Base-by-base conservation (phyloP, 2,797 vertebrate species). In the Danio jaintianensis region DNA sequence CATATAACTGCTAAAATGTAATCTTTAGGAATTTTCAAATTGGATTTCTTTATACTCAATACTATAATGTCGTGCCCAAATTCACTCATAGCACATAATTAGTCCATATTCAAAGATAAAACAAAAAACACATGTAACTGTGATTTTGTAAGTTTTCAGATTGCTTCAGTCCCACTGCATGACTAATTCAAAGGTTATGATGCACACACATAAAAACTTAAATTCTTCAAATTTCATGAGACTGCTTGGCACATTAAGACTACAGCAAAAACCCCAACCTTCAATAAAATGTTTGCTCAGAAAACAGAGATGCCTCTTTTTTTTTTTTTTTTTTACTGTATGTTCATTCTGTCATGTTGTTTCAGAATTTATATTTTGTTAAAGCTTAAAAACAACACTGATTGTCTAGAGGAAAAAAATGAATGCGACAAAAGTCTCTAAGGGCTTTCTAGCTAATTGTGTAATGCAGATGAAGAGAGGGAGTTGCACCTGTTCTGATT, bases 401-500 rank as follows among this genome's bases (percentile, higher is more conserved):
- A 4, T 13, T 13, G 4, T 12, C 3, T 52, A 13, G 36, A 7
- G 40, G 40, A 42, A 40, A 47, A 29, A 70, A 79, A 52, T 18
- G 0, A 62, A 29, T 61, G 45, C 52, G 55, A 62, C 66, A 43
- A 77, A 62, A 62, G 18, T 52, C 18, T 59, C 53, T 38, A 15
- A 52, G 8, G 12, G 36, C 45, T 79, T 70, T 40, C 40, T 38
- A 70, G 20, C 13, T 59, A 15, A 68, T 29, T 13, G 12, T 68
- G 42, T 48, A 43, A 59, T 59, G 16, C 29, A 53, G n/a, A 69
- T 22, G 6, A 70, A 78, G 16, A 47, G 18, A 68, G 20, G 38
- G 7, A 70, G 56, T 71, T n/a, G 55, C 77, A 79, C 47, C 66
- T 62, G 66, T 70, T 79, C 15, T 38, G 36, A 79, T 71, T 71